Evolutionary conservation across 2,797 vertebrate species (phyloP).

Genomic region (Ctenopoma kingsleyae): DNA sequence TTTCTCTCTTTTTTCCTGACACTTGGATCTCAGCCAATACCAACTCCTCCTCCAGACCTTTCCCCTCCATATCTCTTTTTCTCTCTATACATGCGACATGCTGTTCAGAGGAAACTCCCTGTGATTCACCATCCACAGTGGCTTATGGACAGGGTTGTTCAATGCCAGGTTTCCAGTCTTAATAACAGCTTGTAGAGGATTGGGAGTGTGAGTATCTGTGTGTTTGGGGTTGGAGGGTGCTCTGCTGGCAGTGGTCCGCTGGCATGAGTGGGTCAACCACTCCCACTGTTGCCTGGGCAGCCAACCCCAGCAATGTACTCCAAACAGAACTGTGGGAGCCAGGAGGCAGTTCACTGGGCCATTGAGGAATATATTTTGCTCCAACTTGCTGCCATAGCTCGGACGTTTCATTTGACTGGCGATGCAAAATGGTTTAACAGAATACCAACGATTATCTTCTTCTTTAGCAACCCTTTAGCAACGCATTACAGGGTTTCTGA

Average conservation of each 20-base stretch:
- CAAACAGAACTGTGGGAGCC: conserved; percentile 54
- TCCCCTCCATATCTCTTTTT: conserved; percentile 26
- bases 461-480: background rate
- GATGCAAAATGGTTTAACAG: conserved; percentile 31
- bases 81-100: conserved; percentile 32
- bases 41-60: conserved; percentile 37
- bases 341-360: conserved; percentile 48
- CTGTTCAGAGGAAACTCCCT: conserved; percentile 74
- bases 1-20: conserved; percentile 21
- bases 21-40: conserved; percentile 29
- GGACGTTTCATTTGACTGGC: conserved; percentile 8
- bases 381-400: conserved; percentile 32
- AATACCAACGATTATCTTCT: background rate
- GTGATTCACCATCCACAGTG: conserved; percentile 66
- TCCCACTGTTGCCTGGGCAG: conserved; percentile 67
- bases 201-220: conserved; percentile 16
- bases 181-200: conserved; percentile 59
- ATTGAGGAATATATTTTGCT: conserved; percentile 31
- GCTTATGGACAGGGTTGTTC: conserved; percentile 34
- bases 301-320: conserved; percentile 42
- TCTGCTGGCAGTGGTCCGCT: conserved; percentile 44
- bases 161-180: conserved; percentile 48
- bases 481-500: conserved; percentile 2
- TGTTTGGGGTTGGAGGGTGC: conserved; percentile 21
- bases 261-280: conserved; percentile 64